phyloP scores from a whole-genome alignment of 2,797 vertebrate genomes.

The Acanthopagrus latus region DNA sequence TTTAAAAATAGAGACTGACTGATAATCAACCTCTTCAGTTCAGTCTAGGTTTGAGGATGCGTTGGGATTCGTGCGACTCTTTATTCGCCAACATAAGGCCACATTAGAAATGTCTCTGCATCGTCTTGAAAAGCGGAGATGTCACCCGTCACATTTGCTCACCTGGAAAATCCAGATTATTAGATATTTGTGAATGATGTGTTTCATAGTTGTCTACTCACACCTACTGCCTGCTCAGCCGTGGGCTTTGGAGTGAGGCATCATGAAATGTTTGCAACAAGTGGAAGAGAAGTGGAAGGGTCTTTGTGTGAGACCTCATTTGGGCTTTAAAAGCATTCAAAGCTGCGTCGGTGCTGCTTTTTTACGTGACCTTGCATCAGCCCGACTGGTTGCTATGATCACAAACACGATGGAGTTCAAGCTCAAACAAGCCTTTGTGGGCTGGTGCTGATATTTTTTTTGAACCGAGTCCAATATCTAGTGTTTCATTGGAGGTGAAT shows the following conservation, averaged over 20 bases:
- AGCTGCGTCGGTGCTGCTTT: constrained; percentile 12
- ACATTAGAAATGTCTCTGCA: background rate
- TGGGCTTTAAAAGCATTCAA: constrained; percentile 6
- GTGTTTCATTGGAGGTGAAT: constrained; percentile 17
- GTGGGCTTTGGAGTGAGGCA: background rate
- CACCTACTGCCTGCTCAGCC: background rate
- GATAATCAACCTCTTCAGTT: too few relatives aligned
- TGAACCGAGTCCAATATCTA: constrained; percentile 13
- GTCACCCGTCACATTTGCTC: background rate
- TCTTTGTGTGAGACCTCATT: constrained; percentile 1
- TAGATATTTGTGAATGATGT: background rate
- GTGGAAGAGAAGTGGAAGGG: background rate
- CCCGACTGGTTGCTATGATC: constrained; percentile 43
- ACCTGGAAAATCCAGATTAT: background rate
- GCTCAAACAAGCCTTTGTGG: constrained; percentile 14
- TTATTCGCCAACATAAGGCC: background rate
- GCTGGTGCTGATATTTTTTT: constrained; percentile 17
- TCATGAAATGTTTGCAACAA: constrained; percentile 6
- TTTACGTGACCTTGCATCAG: constrained; percentile 23
- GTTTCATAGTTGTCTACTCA: too few relatives aligned
- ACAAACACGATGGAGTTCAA: constrained; percentile 18
- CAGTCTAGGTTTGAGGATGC: too few relatives aligned
- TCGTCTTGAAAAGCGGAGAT: background rate
- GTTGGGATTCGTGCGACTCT: background rate
- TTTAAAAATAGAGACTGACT: too few relatives aligned